Evolutionary conservation across 2,797 vertebrate species (phyloP).

Genomic region (Buphagus erythrorhynchus): DNA sequence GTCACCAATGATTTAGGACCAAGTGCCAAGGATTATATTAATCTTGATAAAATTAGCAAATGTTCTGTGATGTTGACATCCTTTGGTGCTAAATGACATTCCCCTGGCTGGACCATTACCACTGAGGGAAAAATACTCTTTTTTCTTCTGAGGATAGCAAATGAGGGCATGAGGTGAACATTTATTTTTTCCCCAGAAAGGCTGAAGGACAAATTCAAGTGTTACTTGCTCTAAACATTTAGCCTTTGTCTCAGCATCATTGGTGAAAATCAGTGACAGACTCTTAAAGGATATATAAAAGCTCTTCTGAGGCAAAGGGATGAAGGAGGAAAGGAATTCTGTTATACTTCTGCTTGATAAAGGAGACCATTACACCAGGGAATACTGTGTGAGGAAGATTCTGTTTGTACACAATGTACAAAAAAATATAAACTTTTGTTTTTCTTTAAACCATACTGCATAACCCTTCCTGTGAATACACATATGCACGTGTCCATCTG

Average conservation of each 20-base stretch:
- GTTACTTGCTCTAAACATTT: not conserved
- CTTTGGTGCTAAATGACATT: constrained; percentile 23
- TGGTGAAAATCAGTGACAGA: not conserved
- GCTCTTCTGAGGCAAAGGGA: not conserved
- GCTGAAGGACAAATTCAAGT: not conserved
- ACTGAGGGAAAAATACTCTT: not conserved
- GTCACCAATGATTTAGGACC: constrained; percentile 60
- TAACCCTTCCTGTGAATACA: not conserved
- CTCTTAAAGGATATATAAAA: not conserved
- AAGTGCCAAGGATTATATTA: constrained; percentile 47
- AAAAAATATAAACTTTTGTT: not conserved
- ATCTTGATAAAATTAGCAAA: constrained; percentile 59
- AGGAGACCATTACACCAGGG: not conserved
- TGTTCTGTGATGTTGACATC: constrained; percentile 22
- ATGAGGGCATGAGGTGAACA: not conserved
- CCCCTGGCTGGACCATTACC: not conserved
- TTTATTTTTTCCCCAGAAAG: not conserved
- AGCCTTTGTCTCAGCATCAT: not conserved
- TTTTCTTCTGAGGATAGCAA: not conserved
- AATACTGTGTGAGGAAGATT: not conserved
- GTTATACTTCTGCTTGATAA: not conserved
- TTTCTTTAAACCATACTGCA: not conserved
- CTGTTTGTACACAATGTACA: not conserved
- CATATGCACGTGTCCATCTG: fast-evolving
- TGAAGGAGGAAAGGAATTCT: not conserved